Evolutionary conservation across 2,113 vertebrate genomes (phyloP), one percentile per base, ranked within the genome.

Genomic region (Meleagris gallopavo): DNA sequence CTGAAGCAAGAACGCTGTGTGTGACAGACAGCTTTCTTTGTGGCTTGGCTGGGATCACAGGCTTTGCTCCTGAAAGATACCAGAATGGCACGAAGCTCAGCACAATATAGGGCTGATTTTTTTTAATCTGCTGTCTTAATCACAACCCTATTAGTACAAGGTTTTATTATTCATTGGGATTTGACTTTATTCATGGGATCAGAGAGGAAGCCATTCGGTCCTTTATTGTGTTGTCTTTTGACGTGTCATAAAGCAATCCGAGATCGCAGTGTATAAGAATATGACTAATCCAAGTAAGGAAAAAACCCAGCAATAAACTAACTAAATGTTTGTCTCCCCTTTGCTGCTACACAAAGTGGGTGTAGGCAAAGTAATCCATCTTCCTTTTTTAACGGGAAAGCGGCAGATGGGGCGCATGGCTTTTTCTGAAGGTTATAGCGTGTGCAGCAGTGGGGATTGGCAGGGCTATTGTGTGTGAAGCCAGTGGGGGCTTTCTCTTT

Each of bases 11-110:
- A 89, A 93, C 5, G 61, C 46, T n/a, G 93, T 75, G 76, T 95
- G 93, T 95, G 95, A 95, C 89, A 86, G 95, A 96, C 91, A 96
- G 96, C 95, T 95, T 94, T 27, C 94, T 93, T 95, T 96, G 94
- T 96, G 90, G 34, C 90, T 95, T 92, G 90, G 73, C 96, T 58
- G 70, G 80, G 92, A 97, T 90, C 90, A 93, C 83, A 93, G 80
- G 86, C 93, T 95, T 90, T 3, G 9, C 90, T 89, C 65, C 89
- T 78, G 45, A 95, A 91, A 87, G 94, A 54, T 86, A 86, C 86
- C 69, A 92, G 94, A 95, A 91, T 93, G 70, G 83, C 86, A 94
- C 74, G 96, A 90, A 93, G 92, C 91, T 94, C 91, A 36, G 90
- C 86, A 97, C 93, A 97, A 95, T 94, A 94, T 95, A 91, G 45